A percentile compares a stretch with the other conserved stretches of the same genome.
Evolutionary conservation across 2,113 vertebrate species (phyloP).

Genomic region (Theropithecus gelada): DNA sequence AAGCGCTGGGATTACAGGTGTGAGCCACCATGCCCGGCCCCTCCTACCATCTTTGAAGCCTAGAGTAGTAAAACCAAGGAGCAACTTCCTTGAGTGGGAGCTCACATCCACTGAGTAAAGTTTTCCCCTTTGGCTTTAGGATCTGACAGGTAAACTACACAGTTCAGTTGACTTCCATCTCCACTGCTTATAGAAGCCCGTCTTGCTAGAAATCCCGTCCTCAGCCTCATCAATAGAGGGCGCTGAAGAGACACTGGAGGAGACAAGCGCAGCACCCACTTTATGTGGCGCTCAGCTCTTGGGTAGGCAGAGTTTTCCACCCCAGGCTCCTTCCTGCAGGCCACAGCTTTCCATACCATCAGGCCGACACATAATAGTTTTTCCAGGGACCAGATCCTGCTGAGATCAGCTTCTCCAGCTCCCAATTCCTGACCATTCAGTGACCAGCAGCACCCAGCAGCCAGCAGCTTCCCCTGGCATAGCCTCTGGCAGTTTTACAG

Average conservation of each 20-base stretch:
- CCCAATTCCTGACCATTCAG: neutral
- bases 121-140: slow-evolving; percentile 90
- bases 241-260: neutral
- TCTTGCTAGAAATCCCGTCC: neutral
- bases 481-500: neutral
- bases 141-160: slow-evolving; percentile 91
- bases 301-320: neutral
- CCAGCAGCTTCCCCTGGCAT: neutral
- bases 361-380: neutral
- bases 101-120: slow-evolving; percentile 89
- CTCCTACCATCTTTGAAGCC: slow-evolving; percentile 94
- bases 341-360: neutral
- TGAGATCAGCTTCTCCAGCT: neutral
- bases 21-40: too few relatives aligned
- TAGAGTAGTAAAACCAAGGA: slow-evolving; percentile 91
- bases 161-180: slow-evolving; percentile 88
- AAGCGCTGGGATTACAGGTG: too few relatives aligned
- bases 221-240: neutral
- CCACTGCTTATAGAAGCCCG: slow-evolving; percentile 86
- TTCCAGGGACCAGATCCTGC: neutral
- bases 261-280: neutral
- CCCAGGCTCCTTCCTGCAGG: too few relatives aligned
- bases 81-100: slow-evolving; percentile 91
- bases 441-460: neutral
- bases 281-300: too few relatives aligned